phyloP scores from a whole-genome alignment of 2,888 invertebrate species.

The Euzetes globulus region DNA sequence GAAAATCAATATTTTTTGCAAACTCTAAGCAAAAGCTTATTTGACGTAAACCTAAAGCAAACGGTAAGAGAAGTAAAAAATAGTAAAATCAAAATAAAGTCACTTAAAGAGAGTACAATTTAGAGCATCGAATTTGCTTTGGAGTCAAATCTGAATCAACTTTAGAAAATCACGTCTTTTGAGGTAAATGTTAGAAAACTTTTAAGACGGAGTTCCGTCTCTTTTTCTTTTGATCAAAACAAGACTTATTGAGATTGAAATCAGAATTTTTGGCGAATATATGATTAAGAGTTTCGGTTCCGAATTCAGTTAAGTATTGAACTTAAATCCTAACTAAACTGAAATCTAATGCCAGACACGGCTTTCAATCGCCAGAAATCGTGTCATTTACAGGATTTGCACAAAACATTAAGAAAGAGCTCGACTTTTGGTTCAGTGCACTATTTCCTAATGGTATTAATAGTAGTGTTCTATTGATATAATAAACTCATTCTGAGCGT shows the following conservation, averaged over 20 bases:
- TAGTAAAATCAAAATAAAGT: conserved; percentile 7
- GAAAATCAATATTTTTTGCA: conserved; percentile 19
- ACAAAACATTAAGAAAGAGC: background rate
- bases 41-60: conserved; percentile 3
- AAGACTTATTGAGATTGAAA: background rate
- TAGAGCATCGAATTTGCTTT: background rate
- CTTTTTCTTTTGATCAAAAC: background rate
- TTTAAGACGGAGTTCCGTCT: background rate
- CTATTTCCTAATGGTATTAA: conserved; percentile 1
- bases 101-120: background rate
- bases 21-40: conserved; percentile 14
- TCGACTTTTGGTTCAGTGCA: background rate
- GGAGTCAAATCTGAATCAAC: background rate
- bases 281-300: background rate
- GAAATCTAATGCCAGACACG: conserved; percentile 18
- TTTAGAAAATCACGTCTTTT: background rate
- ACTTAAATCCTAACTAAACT: conserved; percentile 1
- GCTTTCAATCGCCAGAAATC: background rate
- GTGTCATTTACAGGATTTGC: conserved; percentile 20
- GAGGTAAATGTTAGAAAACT: background rate
- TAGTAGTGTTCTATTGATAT: background rate
- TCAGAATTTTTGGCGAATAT: conserved; percentile 6
- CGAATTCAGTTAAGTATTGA: background rate
- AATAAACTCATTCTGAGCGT: background rate
- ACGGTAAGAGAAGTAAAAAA: background rate